These are phyloP conservation scores for Agapostemon virescens DNA, from an alignment of 2,888 invertebrate genomes.

Conservation along the genomic window DNA sequence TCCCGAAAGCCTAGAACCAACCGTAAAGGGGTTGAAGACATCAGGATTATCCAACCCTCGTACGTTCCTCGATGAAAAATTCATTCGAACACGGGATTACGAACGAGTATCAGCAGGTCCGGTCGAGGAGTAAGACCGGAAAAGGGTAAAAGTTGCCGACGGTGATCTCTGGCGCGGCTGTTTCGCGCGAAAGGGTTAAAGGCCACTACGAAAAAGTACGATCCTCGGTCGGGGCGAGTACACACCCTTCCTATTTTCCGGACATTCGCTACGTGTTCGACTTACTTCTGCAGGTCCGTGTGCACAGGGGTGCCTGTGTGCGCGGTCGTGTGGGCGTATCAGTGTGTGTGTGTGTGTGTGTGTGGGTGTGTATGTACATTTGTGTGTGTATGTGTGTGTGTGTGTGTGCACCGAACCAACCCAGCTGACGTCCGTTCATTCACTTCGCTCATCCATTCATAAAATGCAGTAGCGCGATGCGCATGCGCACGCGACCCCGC, in stretches of 20 bases:
- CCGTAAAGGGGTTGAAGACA: too few species aligned
- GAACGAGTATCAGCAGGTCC: neutral
- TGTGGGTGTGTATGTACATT: too few species aligned
- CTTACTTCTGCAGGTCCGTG: slow-evolving; percentile 16
- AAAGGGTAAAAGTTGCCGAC: neutral
- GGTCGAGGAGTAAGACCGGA: neutral
- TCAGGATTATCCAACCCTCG: neutral
- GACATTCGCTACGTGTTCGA: slow-evolving; percentile 29
- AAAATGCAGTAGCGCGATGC: slow-evolving; percentile 68
- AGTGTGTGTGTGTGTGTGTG: slow-evolving; percentile 28
- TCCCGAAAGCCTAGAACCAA: too few species aligned
- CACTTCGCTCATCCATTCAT: slow-evolving; percentile 74
- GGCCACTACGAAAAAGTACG: neutral
- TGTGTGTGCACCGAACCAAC: slow-evolving; percentile 49
- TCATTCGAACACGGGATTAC: neutral
- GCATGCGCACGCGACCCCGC: slow-evolving; percentile 50
- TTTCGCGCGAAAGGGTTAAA: neutral
- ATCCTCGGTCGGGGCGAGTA: slow-evolving; percentile 3
- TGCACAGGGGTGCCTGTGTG: neutral
- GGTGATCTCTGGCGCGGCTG: neutral
- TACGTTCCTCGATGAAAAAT: neutral
- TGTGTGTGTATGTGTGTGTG: too few species aligned
- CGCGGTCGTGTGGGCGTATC: slow-evolving; percentile 5
- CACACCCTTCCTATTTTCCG: slow-evolving; percentile 19
- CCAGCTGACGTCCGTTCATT: slow-evolving; percentile 71